Evolutionary conservation across 2,888 invertebrate genomes (phyloP), one percentile per base, ranked within the genome.

Genomic region (Athrips mouffetella): DNA sequence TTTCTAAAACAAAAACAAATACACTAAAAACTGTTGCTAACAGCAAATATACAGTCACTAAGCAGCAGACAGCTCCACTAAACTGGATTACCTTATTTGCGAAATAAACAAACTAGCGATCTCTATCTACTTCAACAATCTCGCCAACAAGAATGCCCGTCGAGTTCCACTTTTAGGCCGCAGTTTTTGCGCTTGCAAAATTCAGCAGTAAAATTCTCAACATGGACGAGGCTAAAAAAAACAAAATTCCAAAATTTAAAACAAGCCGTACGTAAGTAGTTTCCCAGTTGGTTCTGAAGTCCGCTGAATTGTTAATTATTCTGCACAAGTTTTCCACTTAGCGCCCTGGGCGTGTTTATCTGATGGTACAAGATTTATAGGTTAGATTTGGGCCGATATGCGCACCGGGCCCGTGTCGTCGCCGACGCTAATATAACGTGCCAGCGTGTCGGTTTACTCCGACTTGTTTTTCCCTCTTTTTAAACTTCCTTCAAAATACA

Each of bases 241-340:
- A 52, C 18, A 21, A 30, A 25, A 49, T 51, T 60, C 59, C 59
- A 57, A 62, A 64, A 63, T 67, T 60, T 46, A 23, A 61, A 69
- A 63, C 60, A 62, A 61, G 55, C 59, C 58, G 59, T 58, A 65
- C 63, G 41, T 67, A 70, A 76, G 70, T 80, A 78, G 73, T 72
- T 78, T 73, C 64, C 66, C 67, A 62, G 67, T 75, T 65, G 62
- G 58, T 60, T 55, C 63, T 63, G 65, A 70, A 74, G 67, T 70
- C 68, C 59, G 73, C 65, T 83, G 78, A 83, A 85, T 83, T 80
- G 78, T 82, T 83, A 83, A 85, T 82, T 80, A 75, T 70, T 73
- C 64, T 65, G 70, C 75, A 67, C 74, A 79, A 80, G 76, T 80
- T 83, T 77, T 75, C 76, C 77, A 78, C 80, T 84, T 80, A 77